phyloP scores from a whole-genome alignment of 2,113 vertebrate genomes.

The Laticauda laticaudata region DNA sequence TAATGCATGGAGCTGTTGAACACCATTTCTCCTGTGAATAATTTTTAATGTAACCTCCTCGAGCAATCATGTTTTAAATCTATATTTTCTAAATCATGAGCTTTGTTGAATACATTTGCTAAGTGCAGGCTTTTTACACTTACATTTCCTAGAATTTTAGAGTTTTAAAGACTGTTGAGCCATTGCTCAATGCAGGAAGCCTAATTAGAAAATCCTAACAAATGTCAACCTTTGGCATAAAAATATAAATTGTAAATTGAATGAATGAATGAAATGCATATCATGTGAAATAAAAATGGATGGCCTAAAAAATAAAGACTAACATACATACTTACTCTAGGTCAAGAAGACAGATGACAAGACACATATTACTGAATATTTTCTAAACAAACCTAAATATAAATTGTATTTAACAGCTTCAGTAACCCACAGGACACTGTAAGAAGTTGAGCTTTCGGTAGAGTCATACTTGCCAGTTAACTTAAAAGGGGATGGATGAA shows the following conservation, averaged over 20 bases:
- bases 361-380: not conserved
- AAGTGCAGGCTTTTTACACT: not conserved
- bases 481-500: not conserved
- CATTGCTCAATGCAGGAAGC: not conserved
- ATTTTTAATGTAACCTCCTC: not conserved
- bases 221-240: not conserved
- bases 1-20: not conserved
- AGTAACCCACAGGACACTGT: not conserved
- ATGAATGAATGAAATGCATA: not conserved
- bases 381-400: not conserved
- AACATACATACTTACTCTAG: not conserved
- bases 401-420: not conserved
- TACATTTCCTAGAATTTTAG: not conserved
- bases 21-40: not conserved
- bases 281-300: not conserved
- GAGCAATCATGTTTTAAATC: not conserved
- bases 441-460: not conserved
- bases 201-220: not conserved
- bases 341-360: not conserved
- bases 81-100: not conserved
- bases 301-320: not conserved
- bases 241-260: not conserved
- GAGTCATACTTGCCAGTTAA: not conserved
- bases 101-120: not conserved
- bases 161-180: not conserved